These are phyloP conservation scores for Dendrocopos noguchii DNA, from an alignment of 2,113 vertebrate genomes.

Conservation along the genomic window DNA sequence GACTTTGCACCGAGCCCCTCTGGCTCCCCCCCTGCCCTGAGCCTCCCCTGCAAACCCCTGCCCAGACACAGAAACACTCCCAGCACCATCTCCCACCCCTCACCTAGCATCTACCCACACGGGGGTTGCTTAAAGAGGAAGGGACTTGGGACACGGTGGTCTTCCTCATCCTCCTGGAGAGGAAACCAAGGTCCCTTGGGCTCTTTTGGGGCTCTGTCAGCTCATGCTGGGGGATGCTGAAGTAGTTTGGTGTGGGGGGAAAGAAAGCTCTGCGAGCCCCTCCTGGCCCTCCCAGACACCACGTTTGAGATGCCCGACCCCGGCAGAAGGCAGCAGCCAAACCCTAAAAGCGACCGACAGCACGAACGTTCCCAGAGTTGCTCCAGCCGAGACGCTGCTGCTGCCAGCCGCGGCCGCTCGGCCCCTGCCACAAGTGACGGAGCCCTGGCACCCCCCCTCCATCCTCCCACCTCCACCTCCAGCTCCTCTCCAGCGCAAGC, in stretches of 20 bases:
- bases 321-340: not conserved
- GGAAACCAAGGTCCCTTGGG: not conserved
- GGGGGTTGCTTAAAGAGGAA: accelerated
- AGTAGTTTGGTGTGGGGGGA: not conserved
- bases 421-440: conserved; percentile 38
- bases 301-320: not conserved
- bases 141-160: accelerated
- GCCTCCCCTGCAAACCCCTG: accelerated
- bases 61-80: not conserved
- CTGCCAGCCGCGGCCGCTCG: not conserved
- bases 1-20: not conserved
- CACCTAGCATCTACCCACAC: accelerated
- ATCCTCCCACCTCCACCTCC: not conserved
- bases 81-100: not conserved
- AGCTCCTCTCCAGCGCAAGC: not conserved
- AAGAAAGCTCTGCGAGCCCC: not conserved
- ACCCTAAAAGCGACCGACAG: not conserved
- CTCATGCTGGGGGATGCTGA: not conserved
- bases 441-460: not conserved
- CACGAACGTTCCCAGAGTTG: not conserved
- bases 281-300: not conserved
- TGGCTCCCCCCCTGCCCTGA: not conserved
- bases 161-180: not conserved
- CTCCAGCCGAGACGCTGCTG: not conserved
- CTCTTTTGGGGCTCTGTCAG: not conserved